Percentiles rank a stretch among this genome's conserved stretches.
Evolutionary conservation across 2,888 invertebrate genomes (phyloP).

Genomic region (Ptycholaimellus sp.): DNA sequence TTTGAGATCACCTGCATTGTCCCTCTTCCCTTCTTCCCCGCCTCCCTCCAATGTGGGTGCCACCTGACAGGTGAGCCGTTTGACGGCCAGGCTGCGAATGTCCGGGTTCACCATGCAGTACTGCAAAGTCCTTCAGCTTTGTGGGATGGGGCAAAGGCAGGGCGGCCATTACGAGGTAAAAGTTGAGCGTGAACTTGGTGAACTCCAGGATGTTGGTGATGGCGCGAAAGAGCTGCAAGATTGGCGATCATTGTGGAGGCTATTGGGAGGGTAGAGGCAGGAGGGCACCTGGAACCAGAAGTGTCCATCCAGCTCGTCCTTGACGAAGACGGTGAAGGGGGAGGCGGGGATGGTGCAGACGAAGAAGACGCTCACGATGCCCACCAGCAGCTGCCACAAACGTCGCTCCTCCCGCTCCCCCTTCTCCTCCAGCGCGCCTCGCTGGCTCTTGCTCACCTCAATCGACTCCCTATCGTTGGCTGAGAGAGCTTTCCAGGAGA

Average conservation of each 20-base stretch:
- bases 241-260: neutral
- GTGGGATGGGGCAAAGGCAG: too few species aligned
- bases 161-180: too few species aligned
- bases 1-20: too few species aligned
- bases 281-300: conserved; percentile 16
- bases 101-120: conserved; percentile 29
- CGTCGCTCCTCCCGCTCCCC: conserved; percentile 29
- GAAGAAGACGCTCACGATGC: conserved; percentile 32
- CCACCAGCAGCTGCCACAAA: conserved; percentile 29
- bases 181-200: conserved; percentile 33
- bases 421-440: conserved; percentile 13
- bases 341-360: conserved; percentile 33
- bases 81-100: conserved; percentile 20
- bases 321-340: conserved; percentile 28
- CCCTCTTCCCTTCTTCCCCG: too few species aligned
- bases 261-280: neutral
- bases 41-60: too few species aligned
- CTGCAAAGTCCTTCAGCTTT: too few species aligned
- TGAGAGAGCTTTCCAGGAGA: too few species aligned
- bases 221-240: conserved; percentile 30
- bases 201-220: conserved; percentile 31
- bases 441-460: conserved; percentile 10
- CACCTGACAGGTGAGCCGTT: neutral
- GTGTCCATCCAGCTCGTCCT: conserved; percentile 21
- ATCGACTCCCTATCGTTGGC: neutral